Conservation (phyloP, 2,888 invertebrate genomes). For the Drosophila pegasa region DNA sequence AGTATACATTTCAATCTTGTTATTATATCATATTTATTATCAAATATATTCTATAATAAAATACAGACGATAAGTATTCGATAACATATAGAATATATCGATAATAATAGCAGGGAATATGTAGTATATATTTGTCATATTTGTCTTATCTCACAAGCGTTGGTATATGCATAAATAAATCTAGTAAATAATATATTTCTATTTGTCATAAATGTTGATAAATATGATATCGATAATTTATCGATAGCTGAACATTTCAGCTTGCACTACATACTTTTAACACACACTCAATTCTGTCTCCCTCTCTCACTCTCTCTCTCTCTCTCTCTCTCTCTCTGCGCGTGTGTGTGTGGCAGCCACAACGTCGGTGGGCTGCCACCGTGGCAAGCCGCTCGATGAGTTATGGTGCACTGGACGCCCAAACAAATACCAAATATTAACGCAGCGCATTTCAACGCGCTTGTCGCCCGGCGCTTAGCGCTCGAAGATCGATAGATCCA, state of each 20-base stretch:
- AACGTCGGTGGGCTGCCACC: constrained; percentile 68
- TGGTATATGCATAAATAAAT: no score
- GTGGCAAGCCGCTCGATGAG: constrained; percentile 39
- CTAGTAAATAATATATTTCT: no score
- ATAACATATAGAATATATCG: no score
- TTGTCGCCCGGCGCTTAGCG: constrained; percentile 47
- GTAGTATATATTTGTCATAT: no score
- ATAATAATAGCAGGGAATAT: background rate
- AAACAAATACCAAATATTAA: constrained; percentile 80
- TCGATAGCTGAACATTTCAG: background rate
- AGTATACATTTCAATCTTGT: no score
- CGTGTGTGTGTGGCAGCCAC: constrained; percentile 37
- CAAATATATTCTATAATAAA: no score
- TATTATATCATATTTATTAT: no score
- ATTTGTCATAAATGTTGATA: background rate
- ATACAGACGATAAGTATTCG: no score
- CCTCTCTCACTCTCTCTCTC: background rate
- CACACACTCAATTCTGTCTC: background rate
- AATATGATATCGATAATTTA: background rate
- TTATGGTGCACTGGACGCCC: constrained; percentile 54
- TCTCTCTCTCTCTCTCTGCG: background rate
- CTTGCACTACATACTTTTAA: background rate
- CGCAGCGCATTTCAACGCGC: constrained; percentile 70
- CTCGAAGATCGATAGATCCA: constrained; percentile 27
- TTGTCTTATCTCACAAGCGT: no score